Percentiles rank a stretch among this genome's conserved stretches.
Conservation (phyloP, 2,797 vertebrate species). For the Lepilemur septentrionalis region DNA sequence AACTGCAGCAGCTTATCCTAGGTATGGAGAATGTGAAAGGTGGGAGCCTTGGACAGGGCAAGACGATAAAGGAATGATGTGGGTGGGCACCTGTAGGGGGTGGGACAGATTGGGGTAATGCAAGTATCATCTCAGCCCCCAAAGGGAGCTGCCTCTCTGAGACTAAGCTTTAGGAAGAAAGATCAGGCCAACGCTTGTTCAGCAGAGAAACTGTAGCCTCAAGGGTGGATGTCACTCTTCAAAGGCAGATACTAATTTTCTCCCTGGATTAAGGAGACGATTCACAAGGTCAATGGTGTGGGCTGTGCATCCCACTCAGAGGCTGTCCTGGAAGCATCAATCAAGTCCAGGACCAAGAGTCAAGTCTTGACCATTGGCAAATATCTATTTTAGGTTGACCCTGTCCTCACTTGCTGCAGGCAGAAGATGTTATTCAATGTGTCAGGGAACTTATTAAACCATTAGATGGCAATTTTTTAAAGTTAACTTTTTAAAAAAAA, state of each 20-base stretch:
- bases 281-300: constrained; percentile 53
- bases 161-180: not conserved
- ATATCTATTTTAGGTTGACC: constrained; percentile 65
- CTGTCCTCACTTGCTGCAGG: constrained; percentile 45
- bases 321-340: constrained; percentile 35
- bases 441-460: constrained; percentile 39
- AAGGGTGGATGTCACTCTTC: constrained; percentile 4
- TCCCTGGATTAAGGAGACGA: constrained; percentile 56
- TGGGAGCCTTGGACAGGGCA: not conserved
- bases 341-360: not conserved
- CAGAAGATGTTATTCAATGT: constrained; percentile 18
- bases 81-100: not conserved
- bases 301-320: not conserved
- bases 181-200: not conserved
- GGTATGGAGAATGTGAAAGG: not conserved
- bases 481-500: constrained; percentile 26
- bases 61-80: not conserved
- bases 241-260: constrained; percentile 65
- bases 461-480: constrained; percentile 15
- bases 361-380: constrained; percentile 35
- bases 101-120: not conserved
- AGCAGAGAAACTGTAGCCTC: not conserved
- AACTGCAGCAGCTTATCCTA: not conserved
- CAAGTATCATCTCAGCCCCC: not conserved
- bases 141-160: not conserved